Base-by-base conservation (phyloP, 1,140 invertebrate genomes). In the Solenopsis invicta region DNA sequence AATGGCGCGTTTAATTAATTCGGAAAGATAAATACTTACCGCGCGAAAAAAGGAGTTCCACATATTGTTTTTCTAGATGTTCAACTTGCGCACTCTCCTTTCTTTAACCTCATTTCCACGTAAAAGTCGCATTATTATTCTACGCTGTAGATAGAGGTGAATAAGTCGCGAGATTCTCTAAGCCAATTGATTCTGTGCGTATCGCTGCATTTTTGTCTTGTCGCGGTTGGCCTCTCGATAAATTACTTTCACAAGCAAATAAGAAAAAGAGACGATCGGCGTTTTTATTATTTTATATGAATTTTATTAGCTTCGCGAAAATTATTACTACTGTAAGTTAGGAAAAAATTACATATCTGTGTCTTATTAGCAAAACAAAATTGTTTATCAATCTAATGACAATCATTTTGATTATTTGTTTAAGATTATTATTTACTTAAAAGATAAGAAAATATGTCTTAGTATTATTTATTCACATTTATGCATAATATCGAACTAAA, bases 111-210 rank as follows among this genome's bases (percentile, higher is more conserved):
- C 61, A 16, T 90, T 90, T 90, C 76, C 81, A 88, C 41, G 71
- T 34, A 90, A 78, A 88, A 88, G 48, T 64, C 67, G 59, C 81
- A 90, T 90, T 90, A 72, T 90, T 90, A 90, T 90, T 90, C 88
- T 56, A 69, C 37, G 34, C 87, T n/a, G 34, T 29, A 18, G 21
- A 37, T 41, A 48, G 88, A 81, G 34, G 69, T 74, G 85, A 84
- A 54, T 29, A 66, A 34, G 13, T 61, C 86, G 61, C 41, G 80
- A 72, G 72, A 80, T 71, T 80, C 8, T 52, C 56, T 77, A 87
- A 59, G 64, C 80, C 89, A 89, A 89, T 90, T 87, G 67, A 89
- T 87, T 90, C 88, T 45, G 18, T 21, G 71, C 62, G 29, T 54
- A 48, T 80, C 56, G 75, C 21, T 29, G 10, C 50, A 85, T 61